A percentile compares a stretch with the other conserved stretches of the same genome.
Evolutionary conservation across 2,888 invertebrate species (phyloP).

Genomic region (Heteromyza rotundicornis): DNA sequence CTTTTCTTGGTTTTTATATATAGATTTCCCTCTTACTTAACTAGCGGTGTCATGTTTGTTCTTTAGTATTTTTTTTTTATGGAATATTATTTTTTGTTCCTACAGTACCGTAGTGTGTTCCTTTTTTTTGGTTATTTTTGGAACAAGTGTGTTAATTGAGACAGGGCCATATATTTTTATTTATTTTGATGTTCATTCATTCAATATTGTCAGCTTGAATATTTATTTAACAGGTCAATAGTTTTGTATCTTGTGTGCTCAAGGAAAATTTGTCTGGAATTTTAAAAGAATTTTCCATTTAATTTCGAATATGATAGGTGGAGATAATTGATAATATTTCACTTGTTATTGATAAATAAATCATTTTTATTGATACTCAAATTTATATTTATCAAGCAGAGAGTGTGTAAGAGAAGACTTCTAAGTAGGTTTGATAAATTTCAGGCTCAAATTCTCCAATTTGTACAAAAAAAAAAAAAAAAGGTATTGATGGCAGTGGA

Average conservation of each 20-base stretch:
- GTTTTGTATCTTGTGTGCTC: background rate
- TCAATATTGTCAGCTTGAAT: background rate
- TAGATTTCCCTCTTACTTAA: conserved; percentile 14
- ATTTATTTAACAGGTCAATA: background rate
- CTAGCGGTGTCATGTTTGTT: conserved; percentile 6
- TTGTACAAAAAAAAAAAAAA: too few relatives aligned
- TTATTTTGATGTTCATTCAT: background rate
- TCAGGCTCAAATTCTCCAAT: too few relatives aligned
- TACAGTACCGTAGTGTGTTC: background rate
- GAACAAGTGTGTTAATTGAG: background rate
- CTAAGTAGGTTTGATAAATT: too few relatives aligned
- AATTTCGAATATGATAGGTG: too few relatives aligned
- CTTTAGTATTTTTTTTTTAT: conserved; percentile 17
- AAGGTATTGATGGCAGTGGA: too few relatives aligned
- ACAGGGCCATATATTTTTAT: background rate
- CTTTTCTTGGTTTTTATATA: conserved; percentile 12
- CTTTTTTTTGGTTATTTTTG: background rate
- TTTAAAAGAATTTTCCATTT: background rate
- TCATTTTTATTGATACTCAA: too few relatives aligned
- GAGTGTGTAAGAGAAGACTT: too few relatives aligned
- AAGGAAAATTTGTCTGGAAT: background rate
- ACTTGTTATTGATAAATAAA: too few relatives aligned
- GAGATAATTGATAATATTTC: too few relatives aligned
- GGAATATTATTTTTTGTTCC: conserved; percentile 15
- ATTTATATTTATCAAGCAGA: too few relatives aligned